Evolutionary conservation across 2,888 invertebrate species (phyloP).

Genomic region (Diadegma fenestrale): DNA sequence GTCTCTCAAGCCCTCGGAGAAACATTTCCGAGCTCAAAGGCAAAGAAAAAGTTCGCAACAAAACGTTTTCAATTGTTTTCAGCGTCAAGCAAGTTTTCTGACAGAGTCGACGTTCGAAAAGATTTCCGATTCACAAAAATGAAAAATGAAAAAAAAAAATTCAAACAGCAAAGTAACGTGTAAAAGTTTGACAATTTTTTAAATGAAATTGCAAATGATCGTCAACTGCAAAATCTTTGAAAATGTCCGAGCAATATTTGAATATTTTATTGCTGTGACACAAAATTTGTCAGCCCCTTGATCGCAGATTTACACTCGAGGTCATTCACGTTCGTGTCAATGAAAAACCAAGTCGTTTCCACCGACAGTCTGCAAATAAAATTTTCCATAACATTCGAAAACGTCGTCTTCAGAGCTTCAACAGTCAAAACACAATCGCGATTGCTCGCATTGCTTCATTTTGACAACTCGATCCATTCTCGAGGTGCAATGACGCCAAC

Average conservation of each 20-base stretch:
- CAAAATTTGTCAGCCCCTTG: background rate
- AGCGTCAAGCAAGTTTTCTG: no score
- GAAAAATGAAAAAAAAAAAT: no score
- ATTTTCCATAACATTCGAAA: background rate
- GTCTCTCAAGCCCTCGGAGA: background rate
- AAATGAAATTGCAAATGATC: no score
- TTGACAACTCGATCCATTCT: constrained; percentile 1
- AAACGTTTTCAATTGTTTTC: no score
- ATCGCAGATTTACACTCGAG: background rate
- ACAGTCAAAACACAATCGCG: background rate
- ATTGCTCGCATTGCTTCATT: background rate
- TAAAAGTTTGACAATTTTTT: no score
- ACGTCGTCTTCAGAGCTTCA: background rate
- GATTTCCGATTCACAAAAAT: no score
- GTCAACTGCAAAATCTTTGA: background rate
- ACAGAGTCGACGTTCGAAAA: no score
- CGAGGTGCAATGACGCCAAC: background rate
- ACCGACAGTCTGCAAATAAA: background rate
- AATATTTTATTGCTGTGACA: background rate
- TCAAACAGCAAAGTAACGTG: no score
- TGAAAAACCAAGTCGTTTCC: background rate
- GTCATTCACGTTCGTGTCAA: background rate
- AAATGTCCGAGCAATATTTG: background rate
- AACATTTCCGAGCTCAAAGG: background rate
- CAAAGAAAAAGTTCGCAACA: background rate